Conservation (phyloP, 2,113 vertebrate genomes). For the Aix galericulata region DNA sequence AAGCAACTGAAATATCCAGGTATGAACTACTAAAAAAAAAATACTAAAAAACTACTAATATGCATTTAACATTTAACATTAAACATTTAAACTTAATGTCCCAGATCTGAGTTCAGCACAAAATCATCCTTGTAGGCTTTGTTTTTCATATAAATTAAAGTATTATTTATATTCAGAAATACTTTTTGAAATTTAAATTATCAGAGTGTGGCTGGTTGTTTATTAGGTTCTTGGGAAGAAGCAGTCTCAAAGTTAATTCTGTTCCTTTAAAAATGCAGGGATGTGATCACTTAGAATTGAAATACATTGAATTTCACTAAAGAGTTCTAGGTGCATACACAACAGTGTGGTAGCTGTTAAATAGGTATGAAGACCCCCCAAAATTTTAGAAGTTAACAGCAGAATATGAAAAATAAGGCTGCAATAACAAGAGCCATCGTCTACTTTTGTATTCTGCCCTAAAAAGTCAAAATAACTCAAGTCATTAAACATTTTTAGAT, state of each 20-base stretch:
- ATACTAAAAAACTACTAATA: too few species aligned
- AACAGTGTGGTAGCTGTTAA: neutral
- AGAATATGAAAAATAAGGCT: neutral
- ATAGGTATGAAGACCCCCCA: neutral
- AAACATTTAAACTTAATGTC: neutral
- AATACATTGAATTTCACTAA: neutral
- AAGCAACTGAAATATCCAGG: neutral
- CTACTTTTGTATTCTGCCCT: neutral
- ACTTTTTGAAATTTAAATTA: neutral
- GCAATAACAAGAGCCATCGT: neutral
- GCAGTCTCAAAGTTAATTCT: neutral
- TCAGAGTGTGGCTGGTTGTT: neutral
- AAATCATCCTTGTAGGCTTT: neutral
- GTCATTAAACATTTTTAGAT: neutral
- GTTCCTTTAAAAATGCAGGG: neutral
- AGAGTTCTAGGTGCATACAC: neutral
- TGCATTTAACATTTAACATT: neutral
- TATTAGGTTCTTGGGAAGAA: neutral
- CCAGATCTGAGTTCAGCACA: neutral
- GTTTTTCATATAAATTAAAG: neutral
- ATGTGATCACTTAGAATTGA: neutral
- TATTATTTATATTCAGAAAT: neutral
- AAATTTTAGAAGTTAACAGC: neutral
- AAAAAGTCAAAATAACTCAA: neutral
- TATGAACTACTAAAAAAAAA: neutral